These are phyloP conservation scores for Pyrochroa serraticornis DNA, from an alignment of 2,888 invertebrate genomes.

Conservation along the genomic window DNA sequence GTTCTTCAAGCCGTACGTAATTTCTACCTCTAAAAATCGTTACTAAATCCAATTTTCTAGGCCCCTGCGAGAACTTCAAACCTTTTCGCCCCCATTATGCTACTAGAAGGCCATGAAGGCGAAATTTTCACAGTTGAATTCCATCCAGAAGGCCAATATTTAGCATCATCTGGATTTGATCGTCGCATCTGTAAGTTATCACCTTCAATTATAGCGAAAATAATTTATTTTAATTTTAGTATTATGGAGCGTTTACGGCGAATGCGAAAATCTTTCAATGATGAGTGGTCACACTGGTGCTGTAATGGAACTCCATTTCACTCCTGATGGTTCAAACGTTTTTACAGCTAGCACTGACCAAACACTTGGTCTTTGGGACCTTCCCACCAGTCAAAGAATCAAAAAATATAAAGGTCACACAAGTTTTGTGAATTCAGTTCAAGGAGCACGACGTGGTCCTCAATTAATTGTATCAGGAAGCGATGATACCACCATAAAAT, in stretches of 20 bases:
- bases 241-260: constrained; percentile 96
- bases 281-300: constrained; percentile 96
- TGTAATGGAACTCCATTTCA: constrained; percentile 90
- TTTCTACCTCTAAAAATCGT: constrained; percentile 5
- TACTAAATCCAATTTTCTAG: constrained; percentile 48
- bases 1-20: constrained; percentile 73
- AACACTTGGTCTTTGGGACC: constrained; percentile 95
- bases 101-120: constrained; percentile 94
- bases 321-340: constrained; percentile 81
- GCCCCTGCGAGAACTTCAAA: constrained; percentile 84
- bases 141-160: constrained; percentile 93
- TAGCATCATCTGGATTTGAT: constrained; percentile 95
- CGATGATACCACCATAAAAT: constrained; percentile 91
- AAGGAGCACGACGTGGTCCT: constrained; percentile 85
- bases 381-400: constrained; percentile 83
- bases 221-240: constrained; percentile 60
- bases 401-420: constrained; percentile 88
- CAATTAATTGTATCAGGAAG: constrained; percentile 91
- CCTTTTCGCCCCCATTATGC: constrained; percentile 92
- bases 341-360: constrained; percentile 95
- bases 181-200: constrained; percentile 85
- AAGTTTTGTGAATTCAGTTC: constrained; percentile 76
- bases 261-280: constrained; percentile 95
- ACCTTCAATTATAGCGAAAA: background rate
- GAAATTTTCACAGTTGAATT: constrained; percentile 94